Base-by-base conservation (phyloP, 2,888 invertebrate genomes). In the Amphipoea lucens region DNA sequence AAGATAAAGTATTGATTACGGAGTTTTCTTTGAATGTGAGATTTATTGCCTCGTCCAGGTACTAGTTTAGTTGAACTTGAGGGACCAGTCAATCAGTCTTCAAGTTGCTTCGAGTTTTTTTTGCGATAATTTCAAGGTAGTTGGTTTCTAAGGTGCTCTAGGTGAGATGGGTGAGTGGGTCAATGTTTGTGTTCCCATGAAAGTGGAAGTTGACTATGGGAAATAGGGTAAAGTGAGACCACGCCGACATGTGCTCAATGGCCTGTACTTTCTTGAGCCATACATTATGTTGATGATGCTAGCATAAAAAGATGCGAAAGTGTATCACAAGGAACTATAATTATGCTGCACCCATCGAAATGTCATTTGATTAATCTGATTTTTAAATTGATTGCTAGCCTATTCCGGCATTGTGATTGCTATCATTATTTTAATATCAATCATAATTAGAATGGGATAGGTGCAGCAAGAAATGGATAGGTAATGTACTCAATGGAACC, bases 1-100 rank as follows among this genome's bases (percentile, higher is more conserved):
- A 75, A 67, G 87, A 70, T 83, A 86, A 67, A 57, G 83, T 70
- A 75, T 78, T 78, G 86, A 83, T 78, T 60, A 67, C 66, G 72
- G 9, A 66, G 71, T 36, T 84, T 79, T 81, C 87, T 87, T 85
- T 86, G 76, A 63, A 71, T 78, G 77, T 42, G 51, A 87, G 85
- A 84, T 82, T 82, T 82, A 79, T 82, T 60, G 48, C 80, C 73
- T 48, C 20, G 45, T 57, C 23, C 48, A 36, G 17, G 17, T 83
- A 79, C 76, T 51, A 1, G 85, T 83, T 71, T 57, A 40, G 76
- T 77, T 72, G 23, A 81, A 78, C 81, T 78, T 57, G 87, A 66
- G 66, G 45, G 76, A 76, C 87, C 60, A 81, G 87, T 70, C 77
- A 76, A 78, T 87, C 73, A 68, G 75, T 78, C 65, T 71, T 69